Percentiles rank a stretch among this genome's conserved stretches.
Evolutionary conservation across 2,113 vertebrate genomes (phyloP).

Genomic region (Eudyptes chrysolophus): DNA sequence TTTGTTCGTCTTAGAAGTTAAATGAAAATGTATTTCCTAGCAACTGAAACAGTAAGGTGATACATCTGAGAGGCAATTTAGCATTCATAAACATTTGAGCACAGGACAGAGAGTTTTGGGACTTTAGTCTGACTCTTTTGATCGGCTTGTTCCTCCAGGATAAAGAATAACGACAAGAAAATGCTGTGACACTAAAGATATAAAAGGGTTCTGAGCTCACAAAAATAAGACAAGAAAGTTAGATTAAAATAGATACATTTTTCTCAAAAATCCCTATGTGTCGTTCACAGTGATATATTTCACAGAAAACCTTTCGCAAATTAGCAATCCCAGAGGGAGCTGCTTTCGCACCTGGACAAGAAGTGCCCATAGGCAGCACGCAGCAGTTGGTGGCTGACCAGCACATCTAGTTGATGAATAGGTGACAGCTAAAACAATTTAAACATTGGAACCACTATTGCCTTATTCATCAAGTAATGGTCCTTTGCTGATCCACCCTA

Average conservation of each 20-base stretch:
- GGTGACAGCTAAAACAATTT: background rate
- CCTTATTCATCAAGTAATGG: background rate
- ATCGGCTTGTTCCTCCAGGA: background rate
- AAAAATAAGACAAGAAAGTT: background rate
- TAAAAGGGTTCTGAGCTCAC: background rate
- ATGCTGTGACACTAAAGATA: background rate
- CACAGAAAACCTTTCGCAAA: background rate
- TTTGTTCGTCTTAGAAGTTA: background rate
- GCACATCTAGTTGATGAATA: background rate
- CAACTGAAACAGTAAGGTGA: background rate
- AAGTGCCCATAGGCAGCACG: background rate
- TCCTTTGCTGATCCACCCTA: background rate
- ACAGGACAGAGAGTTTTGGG: background rate
- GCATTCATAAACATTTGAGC: background rate
- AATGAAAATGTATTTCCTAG: background rate
- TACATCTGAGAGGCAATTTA: background rate
- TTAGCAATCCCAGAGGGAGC: background rate
- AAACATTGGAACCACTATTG: background rate
- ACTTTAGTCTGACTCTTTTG: background rate
- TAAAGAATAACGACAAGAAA: background rate
- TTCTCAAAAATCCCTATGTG: background rate
- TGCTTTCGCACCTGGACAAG: background rate
- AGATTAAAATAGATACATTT: background rate
- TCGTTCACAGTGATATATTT: background rate
- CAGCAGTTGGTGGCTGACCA: background rate